These are phyloP conservation scores for Suricata suricatta DNA, from an alignment of 2,113 vertebrate species.

Conservation along the genomic window DNA sequence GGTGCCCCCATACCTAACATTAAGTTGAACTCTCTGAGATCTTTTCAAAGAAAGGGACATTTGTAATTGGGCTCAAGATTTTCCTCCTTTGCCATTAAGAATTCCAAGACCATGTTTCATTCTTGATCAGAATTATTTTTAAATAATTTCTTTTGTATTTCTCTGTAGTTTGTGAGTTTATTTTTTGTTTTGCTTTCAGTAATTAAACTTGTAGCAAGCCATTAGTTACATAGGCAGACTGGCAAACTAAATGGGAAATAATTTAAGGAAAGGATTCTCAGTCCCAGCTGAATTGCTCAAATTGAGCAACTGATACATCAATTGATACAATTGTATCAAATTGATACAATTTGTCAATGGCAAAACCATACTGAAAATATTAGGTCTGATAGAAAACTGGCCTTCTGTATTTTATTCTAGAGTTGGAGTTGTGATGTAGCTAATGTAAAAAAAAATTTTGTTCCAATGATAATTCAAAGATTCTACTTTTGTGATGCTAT, in stretches of 20 bases:
- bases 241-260: background rate
- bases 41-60: background rate
- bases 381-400: background rate
- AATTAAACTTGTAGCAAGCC: background rate
- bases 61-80: background rate
- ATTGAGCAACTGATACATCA: too few species aligned
- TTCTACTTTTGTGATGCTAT: background rate
- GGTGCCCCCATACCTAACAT: background rate
- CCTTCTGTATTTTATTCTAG: background rate
- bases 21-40: background rate
- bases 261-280: background rate
- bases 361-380: background rate
- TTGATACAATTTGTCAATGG: background rate
- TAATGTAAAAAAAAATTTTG: background rate
- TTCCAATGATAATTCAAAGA: background rate
- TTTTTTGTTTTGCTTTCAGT: background rate
- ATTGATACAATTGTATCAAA: too few species aligned
- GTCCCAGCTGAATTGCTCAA: background rate
- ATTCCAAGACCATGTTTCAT: background rate
- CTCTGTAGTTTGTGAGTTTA: background rate
- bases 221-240: background rate
- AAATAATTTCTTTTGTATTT: conserved; percentile 6
- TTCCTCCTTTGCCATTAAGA: background rate
- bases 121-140: background rate
- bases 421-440: background rate